Evolutionary conservation across 2,113 vertebrate species (phyloP).

Genomic region (Myrmecobius fasciatus): DNA sequence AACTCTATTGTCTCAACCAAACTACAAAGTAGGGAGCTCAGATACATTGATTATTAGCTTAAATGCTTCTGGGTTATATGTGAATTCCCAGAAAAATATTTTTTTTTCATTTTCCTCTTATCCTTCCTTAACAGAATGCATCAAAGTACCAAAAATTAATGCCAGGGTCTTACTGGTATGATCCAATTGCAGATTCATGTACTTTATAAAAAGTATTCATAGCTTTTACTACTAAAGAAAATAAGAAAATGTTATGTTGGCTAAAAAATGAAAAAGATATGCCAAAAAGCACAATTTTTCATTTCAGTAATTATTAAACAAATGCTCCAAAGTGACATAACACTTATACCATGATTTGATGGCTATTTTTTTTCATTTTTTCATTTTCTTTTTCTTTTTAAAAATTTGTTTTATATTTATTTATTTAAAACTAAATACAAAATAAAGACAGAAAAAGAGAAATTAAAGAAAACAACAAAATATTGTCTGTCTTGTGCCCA

Average conservation of each 20-base stretch:
- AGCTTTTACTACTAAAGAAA: neutral
- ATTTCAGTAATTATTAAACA: neutral
- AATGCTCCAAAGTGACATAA: neutral
- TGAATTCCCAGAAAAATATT: neutral
- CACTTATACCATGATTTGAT: neutral
- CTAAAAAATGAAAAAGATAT: no score
- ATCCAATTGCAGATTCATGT: neutral
- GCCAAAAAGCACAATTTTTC: neutral
- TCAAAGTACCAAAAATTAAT: neutral
- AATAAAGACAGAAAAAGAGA: no score
- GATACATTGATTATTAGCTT: neutral
- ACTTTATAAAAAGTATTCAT: neutral
- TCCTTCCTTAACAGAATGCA: neutral
- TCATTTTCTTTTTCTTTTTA: no score
- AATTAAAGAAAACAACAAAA: no score
- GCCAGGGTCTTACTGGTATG: neutral
- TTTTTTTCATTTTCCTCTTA: neutral
- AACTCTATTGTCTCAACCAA: neutral
- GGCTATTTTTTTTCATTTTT: no score
- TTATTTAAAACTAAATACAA: no score
- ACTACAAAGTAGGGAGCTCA: neutral
- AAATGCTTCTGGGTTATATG: neutral
- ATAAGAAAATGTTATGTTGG: neutral
- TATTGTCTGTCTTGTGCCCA: no score
- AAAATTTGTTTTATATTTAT: no score